Percentiles rank a stretch among this genome's conserved stretches.
These are phyloP conservation scores for Meriones psammophilus DNA, from an alignment of 2,797 vertebrate genomes.

Conservation along the genomic window DNA sequence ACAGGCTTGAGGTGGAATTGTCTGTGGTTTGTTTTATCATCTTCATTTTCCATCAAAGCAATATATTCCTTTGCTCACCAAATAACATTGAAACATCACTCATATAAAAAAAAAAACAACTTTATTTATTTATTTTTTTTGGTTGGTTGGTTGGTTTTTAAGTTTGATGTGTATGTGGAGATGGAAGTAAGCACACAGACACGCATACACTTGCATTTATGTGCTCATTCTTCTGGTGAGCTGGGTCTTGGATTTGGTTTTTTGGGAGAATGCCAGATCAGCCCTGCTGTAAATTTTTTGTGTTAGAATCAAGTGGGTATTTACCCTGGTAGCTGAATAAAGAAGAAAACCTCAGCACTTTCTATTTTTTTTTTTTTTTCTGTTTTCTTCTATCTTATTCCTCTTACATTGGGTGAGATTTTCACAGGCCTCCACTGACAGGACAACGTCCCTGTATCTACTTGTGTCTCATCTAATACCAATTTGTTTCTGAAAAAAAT, in stretches of 20 bases:
- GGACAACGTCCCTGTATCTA: background rate
- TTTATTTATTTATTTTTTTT: background rate
- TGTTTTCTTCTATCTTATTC: background rate
- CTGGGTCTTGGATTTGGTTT: background rate
- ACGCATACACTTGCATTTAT: background rate
- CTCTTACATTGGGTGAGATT: background rate
- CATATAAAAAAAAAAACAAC: background rate
- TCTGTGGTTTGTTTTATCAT: background rate
- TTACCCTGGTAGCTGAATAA: background rate
- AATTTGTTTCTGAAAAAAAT: background rate
- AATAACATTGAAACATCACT: background rate
- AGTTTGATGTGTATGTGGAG: background rate
- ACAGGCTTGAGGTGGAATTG: background rate
- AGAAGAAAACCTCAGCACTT: background rate
- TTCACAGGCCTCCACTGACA: background rate
- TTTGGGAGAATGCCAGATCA: too few relatives aligned
- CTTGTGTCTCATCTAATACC: background rate
- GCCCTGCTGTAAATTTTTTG: background rate
- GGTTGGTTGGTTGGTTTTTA: background rate
- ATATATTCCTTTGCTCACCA: background rate
- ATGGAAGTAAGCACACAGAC: too few relatives aligned
- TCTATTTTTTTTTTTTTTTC: background rate
- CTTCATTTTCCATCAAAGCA: background rate
- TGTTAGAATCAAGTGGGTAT: background rate
- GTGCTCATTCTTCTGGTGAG: background rate